These are phyloP conservation scores for Dynastes hyllus DNA, from an alignment of 2,888 invertebrate genomes.

Conservation along the genomic window DNA sequence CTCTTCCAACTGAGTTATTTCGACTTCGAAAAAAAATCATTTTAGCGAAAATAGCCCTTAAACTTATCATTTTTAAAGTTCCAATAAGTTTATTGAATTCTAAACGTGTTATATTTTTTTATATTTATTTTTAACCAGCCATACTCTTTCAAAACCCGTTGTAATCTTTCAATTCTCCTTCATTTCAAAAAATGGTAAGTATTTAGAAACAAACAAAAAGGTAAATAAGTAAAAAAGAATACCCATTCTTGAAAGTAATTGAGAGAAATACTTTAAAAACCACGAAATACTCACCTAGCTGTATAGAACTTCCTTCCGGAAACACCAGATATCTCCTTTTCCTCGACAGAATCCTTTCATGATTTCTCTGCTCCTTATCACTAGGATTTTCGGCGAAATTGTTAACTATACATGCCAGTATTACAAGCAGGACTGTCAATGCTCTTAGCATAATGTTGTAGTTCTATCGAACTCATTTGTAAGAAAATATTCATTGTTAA, in stretches of 20 bases:
- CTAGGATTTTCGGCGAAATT: background rate
- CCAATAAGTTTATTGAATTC: no score
- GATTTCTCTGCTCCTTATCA: background rate
- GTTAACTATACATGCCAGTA: background rate
- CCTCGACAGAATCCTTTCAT: slow-evolving; percentile 61
- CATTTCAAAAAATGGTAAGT: no score
- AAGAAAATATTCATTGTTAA: slow-evolving; percentile 8
- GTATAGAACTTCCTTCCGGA: slow-evolving; percentile 71
- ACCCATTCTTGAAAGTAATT: no score
- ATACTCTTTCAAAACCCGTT: no score
- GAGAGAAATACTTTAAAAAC: no score
- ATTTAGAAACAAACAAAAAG: no score
- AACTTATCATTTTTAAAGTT: no score
- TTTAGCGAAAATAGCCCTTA: no score
- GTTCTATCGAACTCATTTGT: slow-evolving; percentile 15
- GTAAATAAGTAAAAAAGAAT: no score
- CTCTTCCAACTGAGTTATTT: slow-evolving; percentile 89
- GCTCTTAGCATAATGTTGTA: slow-evolving; percentile 31
- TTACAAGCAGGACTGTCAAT: background rate
- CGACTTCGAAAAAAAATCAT: slow-evolving; percentile 68
- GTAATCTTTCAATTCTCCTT: no score
- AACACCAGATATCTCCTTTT: slow-evolving; percentile 68
- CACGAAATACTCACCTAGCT: slow-evolving; percentile 63
- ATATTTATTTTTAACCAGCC: no score
- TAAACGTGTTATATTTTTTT: no score